Percentiles rank a stretch among this genome's conserved stretches.
These are phyloP conservation scores for Luehdorfia chinensis DNA, from an alignment of 1,140 invertebrate species.

Conservation along the genomic window DNA sequence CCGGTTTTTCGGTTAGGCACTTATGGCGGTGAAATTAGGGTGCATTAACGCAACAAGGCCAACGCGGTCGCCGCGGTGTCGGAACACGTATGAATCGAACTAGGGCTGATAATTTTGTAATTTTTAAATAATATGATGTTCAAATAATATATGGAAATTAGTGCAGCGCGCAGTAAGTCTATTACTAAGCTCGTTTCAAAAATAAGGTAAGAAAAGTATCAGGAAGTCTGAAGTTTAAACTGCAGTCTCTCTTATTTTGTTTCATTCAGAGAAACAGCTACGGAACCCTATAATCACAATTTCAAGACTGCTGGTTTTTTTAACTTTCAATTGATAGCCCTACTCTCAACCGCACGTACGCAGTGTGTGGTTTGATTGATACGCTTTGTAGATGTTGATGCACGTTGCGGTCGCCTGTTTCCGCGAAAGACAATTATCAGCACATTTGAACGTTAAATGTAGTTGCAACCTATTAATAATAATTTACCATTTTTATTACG, in stretches of 20 bases:
- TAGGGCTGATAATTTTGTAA: background rate
- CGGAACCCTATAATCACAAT: too few species aligned
- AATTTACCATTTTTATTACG: background rate
- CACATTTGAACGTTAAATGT: background rate
- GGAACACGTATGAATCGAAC: too few species aligned
- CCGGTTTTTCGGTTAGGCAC: slow-evolving; percentile 50
- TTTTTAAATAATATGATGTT: too few species aligned
- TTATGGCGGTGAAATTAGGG: slow-evolving; percentile 68
- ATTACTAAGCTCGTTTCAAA: too few species aligned
- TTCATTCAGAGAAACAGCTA: too few species aligned
- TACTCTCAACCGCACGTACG: slow-evolving; percentile 5
- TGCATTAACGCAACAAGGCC: slow-evolving; percentile 71
- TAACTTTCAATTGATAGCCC: too few species aligned
- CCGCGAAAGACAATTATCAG: slow-evolving; percentile 15
- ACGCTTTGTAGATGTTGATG: slow-evolving; percentile 15
- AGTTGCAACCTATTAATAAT: background rate
- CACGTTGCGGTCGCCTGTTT: slow-evolving; percentile 13
- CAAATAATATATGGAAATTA: too few species aligned
- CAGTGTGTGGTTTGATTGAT: slow-evolving; percentile 16
- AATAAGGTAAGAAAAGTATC: too few species aligned
- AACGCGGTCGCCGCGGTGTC: slow-evolving; percentile 34
- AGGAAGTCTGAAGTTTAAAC: too few species aligned
- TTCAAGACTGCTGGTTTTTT: too few species aligned
- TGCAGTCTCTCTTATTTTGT: too few species aligned
- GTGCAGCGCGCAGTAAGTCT: too few species aligned